Percentiles rank a stretch among this genome's conserved stretches.
Conservation (phyloP, 1,140 invertebrate species). For the Lucilia cuprina region DNA sequence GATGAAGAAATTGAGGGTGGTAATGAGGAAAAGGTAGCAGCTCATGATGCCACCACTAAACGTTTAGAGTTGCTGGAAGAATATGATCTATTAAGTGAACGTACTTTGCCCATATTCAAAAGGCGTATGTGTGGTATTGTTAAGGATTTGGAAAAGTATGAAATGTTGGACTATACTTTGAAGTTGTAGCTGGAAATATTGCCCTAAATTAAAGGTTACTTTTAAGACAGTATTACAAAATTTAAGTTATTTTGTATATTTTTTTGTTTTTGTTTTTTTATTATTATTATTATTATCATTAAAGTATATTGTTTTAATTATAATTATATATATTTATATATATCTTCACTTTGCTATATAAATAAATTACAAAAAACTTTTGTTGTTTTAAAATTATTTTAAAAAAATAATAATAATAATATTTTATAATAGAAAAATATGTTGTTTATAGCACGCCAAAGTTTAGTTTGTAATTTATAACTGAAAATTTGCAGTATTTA, state of each 20-base stretch:
- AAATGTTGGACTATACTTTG: conserved; percentile 26
- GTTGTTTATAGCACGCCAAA: background rate
- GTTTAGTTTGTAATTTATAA: background rate
- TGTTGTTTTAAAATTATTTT: background rate
- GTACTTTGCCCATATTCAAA: conserved; percentile 49
- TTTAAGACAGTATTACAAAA: background rate
- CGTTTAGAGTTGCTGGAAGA: conserved; percentile 44
- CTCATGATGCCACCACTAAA: conserved; percentile 29
- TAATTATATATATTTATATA: conserved; percentile 14
- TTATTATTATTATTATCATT: conserved; percentile 27
- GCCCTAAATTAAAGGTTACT: background rate
- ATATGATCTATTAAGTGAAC: conserved; percentile 47
- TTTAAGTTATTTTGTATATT: background rate
- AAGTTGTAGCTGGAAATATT: background rate
- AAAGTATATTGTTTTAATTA: conserved; percentile 4
- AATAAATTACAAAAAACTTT: conserved; percentile 32
- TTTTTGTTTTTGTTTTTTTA: conserved; percentile 1
- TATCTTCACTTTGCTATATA: conserved; percentile 17
- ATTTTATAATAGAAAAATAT: background rate
- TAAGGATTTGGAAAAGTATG: conserved; percentile 39
- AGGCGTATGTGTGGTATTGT: conserved; percentile 45
- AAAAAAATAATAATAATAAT: conserved; percentile 16
- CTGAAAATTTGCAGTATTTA: background rate
- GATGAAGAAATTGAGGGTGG: conserved; percentile 33
- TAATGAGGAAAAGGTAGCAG: background rate